Conservation (phyloP, 2,888 invertebrate genomes). For the Elmis aenea region DNA sequence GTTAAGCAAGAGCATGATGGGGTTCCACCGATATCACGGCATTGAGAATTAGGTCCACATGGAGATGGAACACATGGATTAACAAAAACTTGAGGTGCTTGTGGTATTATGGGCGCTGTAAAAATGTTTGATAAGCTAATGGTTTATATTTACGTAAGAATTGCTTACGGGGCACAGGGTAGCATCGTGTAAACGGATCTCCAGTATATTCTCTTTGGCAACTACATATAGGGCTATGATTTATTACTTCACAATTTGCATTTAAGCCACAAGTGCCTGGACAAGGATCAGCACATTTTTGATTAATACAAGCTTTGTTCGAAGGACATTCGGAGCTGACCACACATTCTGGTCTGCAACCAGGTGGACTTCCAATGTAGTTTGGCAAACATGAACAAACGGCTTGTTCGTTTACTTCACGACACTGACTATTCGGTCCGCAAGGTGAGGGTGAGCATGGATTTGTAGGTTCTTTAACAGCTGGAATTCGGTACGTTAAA, state of each 20-base stretch:
- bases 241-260: conserved; percentile 51
- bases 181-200: conserved; percentile 55
- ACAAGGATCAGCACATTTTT: conserved; percentile 55
- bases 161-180: conserved; percentile 17
- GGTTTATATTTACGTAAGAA: neutral
- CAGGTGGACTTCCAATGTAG: conserved; percentile 52
- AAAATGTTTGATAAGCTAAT: conserved; percentile 4
- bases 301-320: conserved; percentile 48
- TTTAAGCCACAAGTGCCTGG: conserved; percentile 51
- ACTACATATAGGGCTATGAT: conserved; percentile 57
- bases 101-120: conserved; percentile 28
- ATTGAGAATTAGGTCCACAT: conserved; percentile 49
- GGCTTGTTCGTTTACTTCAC: conserved; percentile 57
- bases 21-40: conserved; percentile 61
- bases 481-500: conserved; percentile 6
- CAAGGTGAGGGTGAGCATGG: conserved; percentile 72
- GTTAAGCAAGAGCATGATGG: conserved; percentile 69
- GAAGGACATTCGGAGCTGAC: conserved; percentile 49
- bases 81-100: conserved; percentile 15
- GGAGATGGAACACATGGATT: conserved; percentile 45
- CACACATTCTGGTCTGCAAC: conserved; percentile 51
- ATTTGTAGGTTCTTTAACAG: conserved; percentile 37
- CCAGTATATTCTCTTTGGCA: conserved; percentile 62
- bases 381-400: conserved; percentile 50
- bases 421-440: conserved; percentile 46